Percentiles rank a stretch among this genome's conserved stretches.
These are phyloP conservation scores for Nymphalis io DNA, from an alignment of 1,140 invertebrate species.

Conservation along the genomic window DNA sequence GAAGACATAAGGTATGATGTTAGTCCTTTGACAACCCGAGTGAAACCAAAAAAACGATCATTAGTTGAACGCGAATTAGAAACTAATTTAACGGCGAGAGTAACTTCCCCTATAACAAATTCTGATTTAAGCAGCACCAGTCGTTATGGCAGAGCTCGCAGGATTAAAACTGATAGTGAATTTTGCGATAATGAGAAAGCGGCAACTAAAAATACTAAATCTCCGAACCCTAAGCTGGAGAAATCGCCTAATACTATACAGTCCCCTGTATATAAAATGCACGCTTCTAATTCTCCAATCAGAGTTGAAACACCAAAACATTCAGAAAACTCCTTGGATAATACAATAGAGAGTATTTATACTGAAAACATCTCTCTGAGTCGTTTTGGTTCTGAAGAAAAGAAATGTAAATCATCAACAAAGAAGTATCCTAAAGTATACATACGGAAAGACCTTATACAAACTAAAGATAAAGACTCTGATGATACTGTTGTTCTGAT, in stretches of 20 bases:
- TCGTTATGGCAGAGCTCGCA: conserved; percentile 73
- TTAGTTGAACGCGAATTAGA: conserved; percentile 70
- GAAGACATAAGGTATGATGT: conserved; percentile 50
- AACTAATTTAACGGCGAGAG: conserved; percentile 63
- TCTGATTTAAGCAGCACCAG: conserved; percentile 59
- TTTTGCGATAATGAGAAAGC: conserved; percentile 8
- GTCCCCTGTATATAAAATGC: conserved; percentile 69
- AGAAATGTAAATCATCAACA: conserved; percentile 42
- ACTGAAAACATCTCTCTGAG: conserved; percentile 67
- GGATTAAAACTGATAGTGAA: conserved; percentile 60
- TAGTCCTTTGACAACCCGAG: conserved; percentile 41
- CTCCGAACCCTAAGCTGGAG: conserved; percentile 39
- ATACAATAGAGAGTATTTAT: conserved; percentile 70
- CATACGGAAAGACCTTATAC: conserved; percentile 72
- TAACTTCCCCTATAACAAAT: conserved; percentile 62
- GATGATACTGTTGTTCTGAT: conserved; percentile 65
- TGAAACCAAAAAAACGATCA: conserved; percentile 66
- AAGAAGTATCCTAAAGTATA: conserved; percentile 72
- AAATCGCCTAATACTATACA: conserved; percentile 53
- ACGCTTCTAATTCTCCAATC: conserved; percentile 68
- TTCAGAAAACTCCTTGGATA: conserved; percentile 47
- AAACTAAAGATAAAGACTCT: conserved; percentile 59
- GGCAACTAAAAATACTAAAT: conserved; percentile 40
- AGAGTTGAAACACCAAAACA: conserved; percentile 46
- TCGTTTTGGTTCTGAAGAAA: conserved; percentile 60